These are phyloP conservation scores for Patiria pectinifera DNA, from an alignment of 53 echinoderm and acorn worm genomes.

Conservation along the genomic window DNA sequence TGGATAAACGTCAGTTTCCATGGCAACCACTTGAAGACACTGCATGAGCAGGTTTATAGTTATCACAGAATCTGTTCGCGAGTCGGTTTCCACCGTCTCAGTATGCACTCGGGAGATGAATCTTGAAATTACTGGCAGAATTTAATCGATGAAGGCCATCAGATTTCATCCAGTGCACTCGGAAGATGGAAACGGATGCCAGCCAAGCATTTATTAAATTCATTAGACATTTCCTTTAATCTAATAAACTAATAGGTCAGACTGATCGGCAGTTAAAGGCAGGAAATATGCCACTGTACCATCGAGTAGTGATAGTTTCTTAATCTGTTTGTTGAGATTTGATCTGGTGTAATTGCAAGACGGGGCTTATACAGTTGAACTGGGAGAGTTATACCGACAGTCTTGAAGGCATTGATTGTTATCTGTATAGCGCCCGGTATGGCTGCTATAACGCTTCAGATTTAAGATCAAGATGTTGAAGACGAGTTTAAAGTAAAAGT, in stretches of 20 bases:
- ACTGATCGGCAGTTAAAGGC: neutral
- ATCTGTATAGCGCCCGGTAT: neutral
- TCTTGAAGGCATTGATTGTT: neutral
- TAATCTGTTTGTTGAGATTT: conserved; percentile 2
- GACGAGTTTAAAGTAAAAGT: no score
- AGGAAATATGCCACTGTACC: neutral
- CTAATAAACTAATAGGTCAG: neutral
- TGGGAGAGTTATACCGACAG: neutral
- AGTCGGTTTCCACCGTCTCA: neutral
- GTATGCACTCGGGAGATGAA: neutral
- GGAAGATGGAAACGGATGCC: neutral
- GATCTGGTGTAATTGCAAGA: conserved; percentile 18
- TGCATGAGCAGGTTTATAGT: neutral
- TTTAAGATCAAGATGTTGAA: no score
- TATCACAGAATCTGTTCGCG: neutral
- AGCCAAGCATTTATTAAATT: conserved; percentile 13
- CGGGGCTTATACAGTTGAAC: neutral
- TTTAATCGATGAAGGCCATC: conserved; percentile 2
- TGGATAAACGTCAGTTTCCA: conserved; percentile 39
- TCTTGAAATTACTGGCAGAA: neutral
- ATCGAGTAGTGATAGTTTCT: neutral
- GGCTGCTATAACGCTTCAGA: no score
- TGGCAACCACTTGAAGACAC: conserved; percentile 13
- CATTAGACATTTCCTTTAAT: neutral
- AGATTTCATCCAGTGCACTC: neutral